Conservation (phyloP, 2,113 vertebrate genomes). For the Muntiacus reevesi region DNA sequence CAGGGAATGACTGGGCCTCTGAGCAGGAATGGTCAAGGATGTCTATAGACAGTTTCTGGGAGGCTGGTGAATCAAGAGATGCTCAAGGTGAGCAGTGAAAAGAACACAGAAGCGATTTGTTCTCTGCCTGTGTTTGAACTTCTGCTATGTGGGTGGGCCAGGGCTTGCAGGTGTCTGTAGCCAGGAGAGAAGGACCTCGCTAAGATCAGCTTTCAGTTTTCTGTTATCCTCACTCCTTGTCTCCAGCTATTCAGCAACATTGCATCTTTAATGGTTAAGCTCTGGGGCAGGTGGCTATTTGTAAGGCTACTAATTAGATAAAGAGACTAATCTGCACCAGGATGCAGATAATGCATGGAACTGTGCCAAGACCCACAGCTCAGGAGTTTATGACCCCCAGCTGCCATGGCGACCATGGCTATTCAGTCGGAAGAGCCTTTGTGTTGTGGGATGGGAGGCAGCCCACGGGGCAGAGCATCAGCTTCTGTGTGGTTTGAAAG, state of each 20-base stretch:
- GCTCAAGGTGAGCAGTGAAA: conserved; percentile 31
- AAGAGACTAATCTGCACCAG: conserved; percentile 69
- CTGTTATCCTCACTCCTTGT: conserved; percentile 58
- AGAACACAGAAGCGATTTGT: conserved; percentile 63
- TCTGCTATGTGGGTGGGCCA: conserved; percentile 65
- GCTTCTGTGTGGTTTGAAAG: conserved; percentile 44
- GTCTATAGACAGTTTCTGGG: not conserved
- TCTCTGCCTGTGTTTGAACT: conserved; percentile 34
- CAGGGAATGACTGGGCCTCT: not conserved
- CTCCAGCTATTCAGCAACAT: conserved; percentile 62
- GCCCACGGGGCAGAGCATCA: not conserved
- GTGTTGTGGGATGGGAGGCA: conserved; percentile 46
- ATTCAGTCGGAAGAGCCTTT: conserved; percentile 53
- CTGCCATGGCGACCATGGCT: conserved; percentile 60
- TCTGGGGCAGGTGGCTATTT: conserved; percentile 71
- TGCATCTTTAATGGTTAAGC: conserved; percentile 72
- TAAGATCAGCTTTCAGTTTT: conserved; percentile 66
- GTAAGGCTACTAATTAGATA: conserved; percentile 74
- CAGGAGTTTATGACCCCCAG: conserved; percentile 69
- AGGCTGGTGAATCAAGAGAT: conserved; percentile 18
- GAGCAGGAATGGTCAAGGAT: not conserved
- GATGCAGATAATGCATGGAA: conserved; percentile 69
- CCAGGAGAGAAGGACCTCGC: conserved; percentile 33
- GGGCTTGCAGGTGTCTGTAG: conserved; percentile 60
- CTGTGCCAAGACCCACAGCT: conserved; percentile 63